These are phyloP conservation scores for Athetis lepigone DNA, from an alignment of 2,888 invertebrate genomes.

Conservation along the genomic window DNA sequence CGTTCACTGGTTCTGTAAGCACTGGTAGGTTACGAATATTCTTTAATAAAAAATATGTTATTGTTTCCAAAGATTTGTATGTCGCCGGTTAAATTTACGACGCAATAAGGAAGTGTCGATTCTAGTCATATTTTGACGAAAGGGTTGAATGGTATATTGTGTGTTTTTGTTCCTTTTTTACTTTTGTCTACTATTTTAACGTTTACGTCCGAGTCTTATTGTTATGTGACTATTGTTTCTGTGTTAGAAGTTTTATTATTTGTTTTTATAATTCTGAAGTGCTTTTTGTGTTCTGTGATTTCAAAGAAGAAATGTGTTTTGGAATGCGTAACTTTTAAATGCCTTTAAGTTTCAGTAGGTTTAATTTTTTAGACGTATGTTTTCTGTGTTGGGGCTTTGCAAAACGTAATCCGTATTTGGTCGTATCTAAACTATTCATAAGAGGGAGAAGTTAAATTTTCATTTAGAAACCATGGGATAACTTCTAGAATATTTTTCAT, in stretches of 20 bases:
- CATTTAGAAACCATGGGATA: too few relatives aligned
- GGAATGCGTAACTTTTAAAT: slow-evolving; percentile 52
- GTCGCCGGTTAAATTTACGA: slow-evolving; percentile 85
- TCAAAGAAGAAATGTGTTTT: slow-evolving; percentile 61
- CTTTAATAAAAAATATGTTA: slow-evolving; percentile 69
- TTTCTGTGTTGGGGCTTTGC: not conserved
- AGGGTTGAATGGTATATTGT: slow-evolving; percentile 88
- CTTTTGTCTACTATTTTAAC: slow-evolving; percentile 79
- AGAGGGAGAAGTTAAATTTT: too few relatives aligned
- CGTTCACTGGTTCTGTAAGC: slow-evolving; percentile 56
- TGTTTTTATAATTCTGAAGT: slow-evolving; percentile 85
- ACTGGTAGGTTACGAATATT: slow-evolving; percentile 66
- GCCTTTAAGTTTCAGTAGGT: slow-evolving; percentile 44
- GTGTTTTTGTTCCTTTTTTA: slow-evolving; percentile 81
- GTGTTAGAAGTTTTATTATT: slow-evolving; percentile 78
- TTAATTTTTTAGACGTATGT: slow-evolving; percentile 37
- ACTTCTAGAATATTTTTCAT: too few relatives aligned
- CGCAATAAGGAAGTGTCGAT: slow-evolving; percentile 89
- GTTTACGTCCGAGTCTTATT: slow-evolving; percentile 80
- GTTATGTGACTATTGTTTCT: slow-evolving; percentile 83
- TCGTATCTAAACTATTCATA: not conserved
- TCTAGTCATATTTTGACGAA: slow-evolving; percentile 87
- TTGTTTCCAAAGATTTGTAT: slow-evolving; percentile 74
- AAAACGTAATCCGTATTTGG: not conserved
- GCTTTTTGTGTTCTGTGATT: slow-evolving; percentile 69